Base-by-base conservation (phyloP, 2,888 invertebrate species). In the Geotrupes spiniger region DNA sequence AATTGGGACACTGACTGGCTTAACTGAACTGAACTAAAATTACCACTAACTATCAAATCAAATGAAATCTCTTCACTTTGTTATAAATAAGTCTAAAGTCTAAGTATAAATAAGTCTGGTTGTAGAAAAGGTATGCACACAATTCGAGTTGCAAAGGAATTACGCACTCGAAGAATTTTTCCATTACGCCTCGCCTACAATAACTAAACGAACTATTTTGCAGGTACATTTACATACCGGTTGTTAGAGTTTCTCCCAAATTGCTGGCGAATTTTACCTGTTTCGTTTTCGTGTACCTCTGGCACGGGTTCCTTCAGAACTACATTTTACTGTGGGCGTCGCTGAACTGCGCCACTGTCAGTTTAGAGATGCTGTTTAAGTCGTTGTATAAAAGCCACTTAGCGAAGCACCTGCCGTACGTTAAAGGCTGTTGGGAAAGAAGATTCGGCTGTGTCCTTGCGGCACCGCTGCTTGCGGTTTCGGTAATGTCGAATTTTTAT, bases 401-500 rank as follows among this genome's bases (percentile, higher is more conserved):
- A 15, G 84, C 82, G 45, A 76, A 79, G 60, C 75, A 76, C 42
- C 60, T 58, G 2, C 69, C n/a, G n/a, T n/a, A 59, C 44, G 61
- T 74, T 12, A 69, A 66, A 44, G 29, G 55, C 14, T 45, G 44
- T 45, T 78, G 76, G 60, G 65, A 78, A 57, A 75, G 82, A 53
- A 78, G 91, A 54, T 74, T 90, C 49, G 76, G 82, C 64, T 89
- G 86, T 42, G 57, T 85, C 5, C 61, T 87, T 49, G 82, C 85
- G 50, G 79, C 85, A 16, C 91, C 91, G 15, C 73, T 93, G 38
- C 79, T 92, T 56, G 82, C 85, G 16, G 73, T 91, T 54, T 91
- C 92, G 8, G 87, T 87, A 1, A 78, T 92, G 63, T 91, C 92
- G 1, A 92, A 90, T 74, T 90, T 92, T 65, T 92, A 89, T 72